Conservation (phyloP, 2,888 invertebrate species). For the Cancer borealis region DNA sequence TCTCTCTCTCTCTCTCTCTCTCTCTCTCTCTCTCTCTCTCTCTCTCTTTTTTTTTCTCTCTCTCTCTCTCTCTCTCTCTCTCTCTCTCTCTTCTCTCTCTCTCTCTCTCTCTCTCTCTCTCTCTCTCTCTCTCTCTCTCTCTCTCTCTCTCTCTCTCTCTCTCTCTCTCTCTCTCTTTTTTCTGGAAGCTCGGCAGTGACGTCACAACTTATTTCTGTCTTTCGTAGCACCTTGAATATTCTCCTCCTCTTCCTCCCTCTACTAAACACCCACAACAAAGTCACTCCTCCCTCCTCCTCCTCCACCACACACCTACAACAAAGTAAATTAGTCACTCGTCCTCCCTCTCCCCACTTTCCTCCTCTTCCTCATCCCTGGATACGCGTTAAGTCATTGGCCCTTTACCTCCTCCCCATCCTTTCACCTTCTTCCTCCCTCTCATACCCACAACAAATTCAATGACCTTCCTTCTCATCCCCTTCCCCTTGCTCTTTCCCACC, state of each 20-base stretch:
- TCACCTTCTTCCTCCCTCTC: background rate
- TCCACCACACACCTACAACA: background rate
- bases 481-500: background rate
- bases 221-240: constrained; percentile 3
- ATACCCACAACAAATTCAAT: background rate
- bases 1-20: background rate
- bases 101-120: constrained; percentile 31
- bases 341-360: background rate
- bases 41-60: constrained; percentile 33
- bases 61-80: constrained; percentile 49
- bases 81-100: background rate
- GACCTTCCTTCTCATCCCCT: too few relatives aligned
- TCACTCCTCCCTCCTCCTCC: background rate
- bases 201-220: background rate
- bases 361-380: background rate
- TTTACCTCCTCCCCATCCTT: background rate
- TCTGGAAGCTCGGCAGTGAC: background rate
- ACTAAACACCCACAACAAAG: too few relatives aligned
- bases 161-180: constrained; percentile 41
- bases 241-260: background rate
- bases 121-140: constrained; percentile 46
- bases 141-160: constrained; percentile 2
- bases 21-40: constrained; percentile 55
- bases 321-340: background rate
- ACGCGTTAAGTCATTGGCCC: background rate